phyloP scores from a whole-genome alignment of 2,113 vertebrate genomes.

The Leptobrachium ailaonicum region DNA sequence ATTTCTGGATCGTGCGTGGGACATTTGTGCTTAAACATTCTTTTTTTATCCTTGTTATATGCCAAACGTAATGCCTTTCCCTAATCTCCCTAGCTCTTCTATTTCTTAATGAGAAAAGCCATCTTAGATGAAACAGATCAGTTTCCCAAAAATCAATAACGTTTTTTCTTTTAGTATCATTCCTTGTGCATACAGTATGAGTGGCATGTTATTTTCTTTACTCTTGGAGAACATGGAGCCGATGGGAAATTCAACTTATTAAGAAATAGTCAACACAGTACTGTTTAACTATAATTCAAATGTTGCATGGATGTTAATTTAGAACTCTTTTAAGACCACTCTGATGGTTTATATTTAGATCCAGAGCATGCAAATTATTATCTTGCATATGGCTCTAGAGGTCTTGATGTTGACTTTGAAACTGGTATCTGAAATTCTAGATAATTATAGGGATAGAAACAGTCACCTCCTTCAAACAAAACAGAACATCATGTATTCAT shows the following conservation, averaged over 20 bases:
- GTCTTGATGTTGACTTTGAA: too few species aligned
- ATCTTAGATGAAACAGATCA: slow-evolving; percentile 46
- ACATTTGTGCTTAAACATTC: slow-evolving; percentile 8
- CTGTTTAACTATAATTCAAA: slow-evolving; percentile 31
- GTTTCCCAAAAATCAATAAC: slow-evolving; percentile 44
- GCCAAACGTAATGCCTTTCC: slow-evolving; percentile 41
- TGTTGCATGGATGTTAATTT: slow-evolving; percentile 15
- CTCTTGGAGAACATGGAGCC: slow-evolving; percentile 4
- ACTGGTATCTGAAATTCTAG: too few species aligned
- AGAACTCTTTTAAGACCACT: not conserved
- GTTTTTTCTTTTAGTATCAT: slow-evolving; percentile 49
- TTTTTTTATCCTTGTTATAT: slow-evolving; percentile 35
- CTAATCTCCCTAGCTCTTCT: slow-evolving; percentile 43
- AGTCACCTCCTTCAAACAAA: too few species aligned
- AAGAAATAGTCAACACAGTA: slow-evolving; percentile 22
- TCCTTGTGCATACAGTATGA: slow-evolving; percentile 42
- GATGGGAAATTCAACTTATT: slow-evolving; percentile 27
- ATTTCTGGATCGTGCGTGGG: slow-evolving; percentile 9
- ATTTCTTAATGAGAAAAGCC: slow-evolving; percentile 50
- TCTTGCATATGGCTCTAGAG: not conserved
- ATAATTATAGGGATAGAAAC: too few species aligned
- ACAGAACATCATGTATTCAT: too few species aligned
- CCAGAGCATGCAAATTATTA: slow-evolving; percentile 21
- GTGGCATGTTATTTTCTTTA: slow-evolving; percentile 42
- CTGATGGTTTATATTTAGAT: slow-evolving; percentile 22